Percentiles rank a stretch among this genome's conserved stretches.
These are phyloP conservation scores for Ommatoiulus sabulosus DNA, from an alignment of 2,888 invertebrate genomes.

Conservation along the genomic window DNA sequence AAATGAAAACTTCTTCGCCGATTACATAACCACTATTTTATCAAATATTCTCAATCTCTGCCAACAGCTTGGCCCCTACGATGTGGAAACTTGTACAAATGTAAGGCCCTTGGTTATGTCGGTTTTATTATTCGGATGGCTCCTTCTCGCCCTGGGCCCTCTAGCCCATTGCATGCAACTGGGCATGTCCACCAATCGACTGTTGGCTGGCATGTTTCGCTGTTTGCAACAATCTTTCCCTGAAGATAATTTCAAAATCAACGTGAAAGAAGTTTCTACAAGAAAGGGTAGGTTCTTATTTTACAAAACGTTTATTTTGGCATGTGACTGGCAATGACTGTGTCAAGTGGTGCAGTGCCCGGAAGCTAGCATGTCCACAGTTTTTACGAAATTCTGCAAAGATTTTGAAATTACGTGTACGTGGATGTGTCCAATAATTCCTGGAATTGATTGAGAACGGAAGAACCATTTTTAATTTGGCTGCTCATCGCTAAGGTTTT, in stretches of 20 bases:
- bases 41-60: not conserved
- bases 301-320: not conserved
- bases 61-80: not conserved
- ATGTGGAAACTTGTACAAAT: not conserved
- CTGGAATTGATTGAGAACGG: too few relatives aligned
- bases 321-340: too few relatives aligned
- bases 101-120: not conserved
- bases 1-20: not conserved
- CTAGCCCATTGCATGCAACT: not conserved
- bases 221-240: not conserved
- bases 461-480: too few relatives aligned
- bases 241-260: not conserved
- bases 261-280: not conserved
- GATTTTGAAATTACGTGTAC: too few relatives aligned
- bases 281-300: not conserved
- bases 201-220: not conserved
- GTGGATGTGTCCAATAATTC: too few relatives aligned
- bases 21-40: not conserved
- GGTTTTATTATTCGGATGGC: not conserved
- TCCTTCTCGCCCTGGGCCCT: not conserved
- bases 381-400: too few relatives aligned
- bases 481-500: too few relatives aligned
- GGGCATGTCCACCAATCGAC: not conserved
- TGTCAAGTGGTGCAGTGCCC: too few relatives aligned
- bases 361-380: too few relatives aligned